phyloP scores from a whole-genome alignment of 2,113 vertebrate genomes.

The Entomyzon cyanotis region DNA sequence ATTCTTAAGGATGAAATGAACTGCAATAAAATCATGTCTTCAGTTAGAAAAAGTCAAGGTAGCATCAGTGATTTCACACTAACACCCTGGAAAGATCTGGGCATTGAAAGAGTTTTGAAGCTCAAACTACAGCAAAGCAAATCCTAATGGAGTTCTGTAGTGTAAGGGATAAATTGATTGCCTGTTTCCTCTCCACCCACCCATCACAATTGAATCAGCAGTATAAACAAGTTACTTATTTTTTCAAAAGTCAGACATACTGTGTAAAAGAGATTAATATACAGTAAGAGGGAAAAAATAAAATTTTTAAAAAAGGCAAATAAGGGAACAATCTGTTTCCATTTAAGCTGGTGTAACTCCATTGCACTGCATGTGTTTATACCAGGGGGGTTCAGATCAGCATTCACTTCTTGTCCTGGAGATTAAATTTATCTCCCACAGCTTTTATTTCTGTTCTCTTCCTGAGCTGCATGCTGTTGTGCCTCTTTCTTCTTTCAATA shows the following conservation, averaged over 20 bases:
- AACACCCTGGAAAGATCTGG: not conserved
- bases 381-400: not conserved
- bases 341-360: not conserved
- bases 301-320: not conserved
- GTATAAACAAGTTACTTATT: slow-evolving; percentile 2
- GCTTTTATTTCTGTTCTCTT: slow-evolving; percentile 29
- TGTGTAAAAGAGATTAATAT: not conserved
- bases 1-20: not conserved
- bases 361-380: not conserved
- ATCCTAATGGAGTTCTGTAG: not conserved
- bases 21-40: not conserved
- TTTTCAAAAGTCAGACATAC: not conserved
- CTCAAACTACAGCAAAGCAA: not conserved
- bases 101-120: not conserved
- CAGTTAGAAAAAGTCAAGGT: not conserved
- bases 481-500: slow-evolving; percentile 20
- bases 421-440: slow-evolving; percentile 32
- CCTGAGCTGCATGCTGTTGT: not conserved
- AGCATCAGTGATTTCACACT: not conserved
- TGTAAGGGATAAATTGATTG: not conserved
- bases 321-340: not conserved
- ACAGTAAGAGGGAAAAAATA: not conserved
- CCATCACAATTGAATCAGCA: not conserved
- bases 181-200: not conserved
- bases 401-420: not conserved